Conservation (phyloP, 2,888 invertebrate genomes). For the Agrochola macilenta region DNA sequence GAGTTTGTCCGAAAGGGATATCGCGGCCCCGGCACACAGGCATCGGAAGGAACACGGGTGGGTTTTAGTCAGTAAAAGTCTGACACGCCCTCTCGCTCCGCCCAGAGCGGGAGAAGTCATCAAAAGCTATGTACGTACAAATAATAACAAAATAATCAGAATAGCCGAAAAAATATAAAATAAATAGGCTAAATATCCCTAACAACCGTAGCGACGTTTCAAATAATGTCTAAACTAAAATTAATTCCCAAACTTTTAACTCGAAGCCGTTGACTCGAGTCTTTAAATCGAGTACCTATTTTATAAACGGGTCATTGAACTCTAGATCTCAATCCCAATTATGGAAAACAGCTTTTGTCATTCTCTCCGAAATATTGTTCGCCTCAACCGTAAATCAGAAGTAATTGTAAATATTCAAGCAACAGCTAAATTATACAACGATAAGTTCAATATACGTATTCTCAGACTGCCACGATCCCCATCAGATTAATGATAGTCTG, state of each 20-base stretch:
- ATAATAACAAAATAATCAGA: background rate
- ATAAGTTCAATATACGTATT: slow-evolving; percentile 74
- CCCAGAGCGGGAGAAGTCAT: too few relatives aligned
- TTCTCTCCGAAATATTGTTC: slow-evolving; percentile 66
- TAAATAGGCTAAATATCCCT: background rate
- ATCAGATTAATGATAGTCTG: slow-evolving; percentile 59
- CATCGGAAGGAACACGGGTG: too few relatives aligned
- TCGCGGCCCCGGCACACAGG: too few relatives aligned
- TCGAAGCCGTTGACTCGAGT: slow-evolving; percentile 1
- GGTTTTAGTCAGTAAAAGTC: too few relatives aligned
- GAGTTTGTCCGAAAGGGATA: too few relatives aligned
- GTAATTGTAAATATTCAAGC: slow-evolving; percentile 71
- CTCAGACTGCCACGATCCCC: slow-evolving; percentile 40
- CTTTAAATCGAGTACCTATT: slow-evolving; percentile 18
- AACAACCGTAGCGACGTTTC: background rate
- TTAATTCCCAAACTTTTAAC: slow-evolving; percentile 10
- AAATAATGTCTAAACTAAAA: slow-evolving; percentile 23
- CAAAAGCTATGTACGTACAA: background rate
- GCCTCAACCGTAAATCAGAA: slow-evolving; percentile 73
- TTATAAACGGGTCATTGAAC: slow-evolving; percentile 30
- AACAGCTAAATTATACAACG: slow-evolving; percentile 70
- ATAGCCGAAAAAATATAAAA: background rate
- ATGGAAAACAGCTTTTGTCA: slow-evolving; percentile 14
- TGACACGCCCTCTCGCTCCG: too few relatives aligned
- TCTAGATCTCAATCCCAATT: background rate